Evolutionary conservation across 2,113 vertebrate genomes (phyloP).

Genomic region (Andinoacara biseriatus): DNA sequence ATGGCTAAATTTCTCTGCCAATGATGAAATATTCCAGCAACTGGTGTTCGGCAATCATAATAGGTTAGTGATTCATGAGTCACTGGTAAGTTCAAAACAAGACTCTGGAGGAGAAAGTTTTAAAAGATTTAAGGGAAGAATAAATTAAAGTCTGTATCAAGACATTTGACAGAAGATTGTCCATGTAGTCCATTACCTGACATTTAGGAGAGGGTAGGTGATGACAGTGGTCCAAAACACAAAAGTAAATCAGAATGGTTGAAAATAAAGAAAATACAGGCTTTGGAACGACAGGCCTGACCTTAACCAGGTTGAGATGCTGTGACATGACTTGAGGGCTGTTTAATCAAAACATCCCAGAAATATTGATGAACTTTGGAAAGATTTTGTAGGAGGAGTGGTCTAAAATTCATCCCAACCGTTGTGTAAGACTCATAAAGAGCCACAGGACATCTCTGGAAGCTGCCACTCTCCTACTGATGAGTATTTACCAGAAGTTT

Average conservation of each 20-base stretch:
- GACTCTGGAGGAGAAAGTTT: too few relatives aligned
- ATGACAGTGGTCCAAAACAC: background rate
- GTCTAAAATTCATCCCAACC: background rate
- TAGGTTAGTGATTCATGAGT: background rate
- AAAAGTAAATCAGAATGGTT: background rate
- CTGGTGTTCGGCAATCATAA: background rate
- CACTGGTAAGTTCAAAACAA: background rate
- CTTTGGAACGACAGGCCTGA: background rate
- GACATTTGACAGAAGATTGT: too few relatives aligned
- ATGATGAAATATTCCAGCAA: background rate
- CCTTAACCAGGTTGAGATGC: background rate
- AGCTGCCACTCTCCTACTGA: background rate
- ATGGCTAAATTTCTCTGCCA: background rate
- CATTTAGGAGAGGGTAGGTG: background rate
- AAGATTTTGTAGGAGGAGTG: background rate
- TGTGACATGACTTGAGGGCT: background rate
- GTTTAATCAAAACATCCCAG: background rate
- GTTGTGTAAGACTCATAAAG: background rate
- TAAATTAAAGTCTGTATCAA: too few relatives aligned
- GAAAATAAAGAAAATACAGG: slow-evolving; percentile 1
- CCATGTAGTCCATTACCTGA: background rate
- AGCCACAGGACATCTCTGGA: slow-evolving; percentile 2
- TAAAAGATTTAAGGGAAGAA: too few relatives aligned
- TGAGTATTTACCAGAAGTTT: background rate
- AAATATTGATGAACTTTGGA: background rate